Conservation (phyloP, 2,113 vertebrate genomes). For the Clinocottus analis region DNA sequence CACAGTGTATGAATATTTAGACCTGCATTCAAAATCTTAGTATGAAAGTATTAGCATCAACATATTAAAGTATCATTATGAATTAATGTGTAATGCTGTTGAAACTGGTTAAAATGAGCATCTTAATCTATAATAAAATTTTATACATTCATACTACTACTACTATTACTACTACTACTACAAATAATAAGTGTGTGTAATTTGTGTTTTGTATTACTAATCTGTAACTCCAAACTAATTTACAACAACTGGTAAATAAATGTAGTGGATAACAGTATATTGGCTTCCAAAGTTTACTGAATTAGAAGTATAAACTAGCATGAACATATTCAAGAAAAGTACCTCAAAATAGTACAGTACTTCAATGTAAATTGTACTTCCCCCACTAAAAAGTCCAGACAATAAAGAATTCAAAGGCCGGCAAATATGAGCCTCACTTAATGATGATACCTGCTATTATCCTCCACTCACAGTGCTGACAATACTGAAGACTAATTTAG, state of each 20-base stretch:
- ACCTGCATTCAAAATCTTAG: background rate
- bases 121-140: background rate
- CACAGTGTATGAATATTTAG: background rate
- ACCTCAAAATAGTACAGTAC: background rate
- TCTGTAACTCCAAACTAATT: too few species aligned
- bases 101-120: background rate
- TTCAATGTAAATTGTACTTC: background rate
- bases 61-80: background rate
- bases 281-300: too few species aligned
- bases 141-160: too few species aligned
- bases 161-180: background rate
- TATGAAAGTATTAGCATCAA: background rate
- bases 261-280: background rate
- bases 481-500: background rate
- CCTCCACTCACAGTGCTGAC: constrained; percentile 13
- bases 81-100: background rate
- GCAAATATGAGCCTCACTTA: constrained; percentile 13
- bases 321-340: background rate
- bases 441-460: constrained; percentile 6
- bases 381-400: background rate
- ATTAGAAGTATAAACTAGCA: background rate
- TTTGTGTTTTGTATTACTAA: background rate
- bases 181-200: too few species aligned
- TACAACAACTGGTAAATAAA: background rate
- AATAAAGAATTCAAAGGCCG: constrained; percentile 16